Base-by-base conservation (phyloP, 2,888 invertebrate genomes). In the Apodemia duryi region DNA sequence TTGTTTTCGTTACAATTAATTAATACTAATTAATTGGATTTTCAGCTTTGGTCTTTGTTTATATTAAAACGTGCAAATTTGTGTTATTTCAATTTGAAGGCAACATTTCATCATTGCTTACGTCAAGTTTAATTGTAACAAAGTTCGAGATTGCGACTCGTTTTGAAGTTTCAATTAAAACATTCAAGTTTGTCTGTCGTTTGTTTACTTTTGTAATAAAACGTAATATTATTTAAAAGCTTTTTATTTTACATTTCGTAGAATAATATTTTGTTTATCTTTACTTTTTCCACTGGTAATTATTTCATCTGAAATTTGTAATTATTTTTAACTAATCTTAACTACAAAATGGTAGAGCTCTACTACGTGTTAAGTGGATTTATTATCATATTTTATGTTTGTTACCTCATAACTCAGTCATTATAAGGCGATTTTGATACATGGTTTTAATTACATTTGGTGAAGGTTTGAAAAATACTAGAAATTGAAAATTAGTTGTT, bases 131-230 rank as follows among this genome's bases (percentile, higher is more conserved):
- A 73, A 73, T 75, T 75, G 74, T 74, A 71, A 72, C 73, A 68
- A 67, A 72, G 70, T 73, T 69, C 67, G 54, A 54, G 54, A 54
- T 54, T 61, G 62, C 63, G 67, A 69, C 68, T 72, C 70, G 71
- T 71, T 73, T 65, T 73, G 71, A 70, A 75, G 77, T 76, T 73
- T 78, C 77, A 80, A 81, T 82, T 81, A 78, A 78, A 80, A 77
- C 74, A 76, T 75, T 66, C 64, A 43, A 64, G 64, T 64, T 64
- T 28, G 61, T 32, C 57, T 57, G 57, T 32, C 32, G 57, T 57
- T 57, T 57, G 57, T 57, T 57, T 57, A 57, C 54, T 57, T 57
- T 57, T 57, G 57, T 32, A 32, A 6, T 29, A 32, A 57, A 11
- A 6, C 57, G 6, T 57, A 57, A 57, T 11, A 57, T 32, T 57